Evolutionary conservation across 2,113 vertebrate genomes (phyloP), one percentile per base, ranked within the genome.

Genomic region (Erpornis zantholeuca): DNA sequence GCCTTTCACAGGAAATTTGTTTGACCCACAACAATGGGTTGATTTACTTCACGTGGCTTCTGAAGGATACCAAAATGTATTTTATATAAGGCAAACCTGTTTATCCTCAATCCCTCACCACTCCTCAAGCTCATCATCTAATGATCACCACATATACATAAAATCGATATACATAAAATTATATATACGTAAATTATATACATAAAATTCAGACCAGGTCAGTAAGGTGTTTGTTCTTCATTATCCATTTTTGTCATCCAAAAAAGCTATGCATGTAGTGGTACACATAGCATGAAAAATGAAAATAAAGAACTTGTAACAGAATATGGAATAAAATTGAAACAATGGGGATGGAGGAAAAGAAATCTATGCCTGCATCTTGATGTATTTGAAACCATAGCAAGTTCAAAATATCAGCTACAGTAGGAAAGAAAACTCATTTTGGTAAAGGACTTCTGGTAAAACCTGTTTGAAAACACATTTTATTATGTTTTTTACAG

Each of bases 271-370:
- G 14, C 2, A 12, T 7, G 7, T 7, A 21, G 9, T 6, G 19
- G 4, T 6, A 42, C 1, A 2, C 2, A 14, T 6, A 49, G 12
- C 5, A 28, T 8, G 6, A 66, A 66, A 80, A 91, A 45, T 10
- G 6, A 85, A 60, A 82, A 82, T 24, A 27, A 50, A 75, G 15
- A 76, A 8, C 24, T 61, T 68, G 9, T 3, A 75, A 54, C 5
- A 68, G 20, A 60, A 64, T 31, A 44, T 15, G 12, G 17, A 95
- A 64, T 25, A 68, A n/a, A 56, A 50, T 31, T 7, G 17, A 61
- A 82, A n/a, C 5, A 28, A 49, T 7, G 1, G 11, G 10, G 8
- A 0, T 11, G 12, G 7, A 6, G 28, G 3, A 4, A 11, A 29
- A n/a, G 4, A 47, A 28, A 3, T 22, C 13, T 54, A 11, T 23